Base-by-base conservation (phyloP, 2,797 vertebrate genomes). In the Potorous gilbertii region DNA sequence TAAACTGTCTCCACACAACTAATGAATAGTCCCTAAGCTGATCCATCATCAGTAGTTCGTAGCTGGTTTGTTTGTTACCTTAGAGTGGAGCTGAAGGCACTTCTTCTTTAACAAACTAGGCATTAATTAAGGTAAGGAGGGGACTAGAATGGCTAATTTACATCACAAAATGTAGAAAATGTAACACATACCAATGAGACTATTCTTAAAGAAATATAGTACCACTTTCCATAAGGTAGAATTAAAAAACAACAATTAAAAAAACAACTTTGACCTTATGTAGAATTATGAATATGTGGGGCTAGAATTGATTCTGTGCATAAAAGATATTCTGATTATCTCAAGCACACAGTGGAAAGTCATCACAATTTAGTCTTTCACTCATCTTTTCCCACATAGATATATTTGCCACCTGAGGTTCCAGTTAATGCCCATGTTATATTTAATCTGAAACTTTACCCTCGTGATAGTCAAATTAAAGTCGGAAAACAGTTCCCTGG, bases 51-150 rank as follows among this genome's bases (percentile, higher is more conserved):
- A 93, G 93, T 66, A 93, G 91, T 90, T 96, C 50, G 81, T 97
- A 96, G 91, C 95, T 96, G 59, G 50, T 56, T 97, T 95, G 14
- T 90, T 98, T 93, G 87, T 96, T 98, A 97, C 94, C 90, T 96
- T 93, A 95, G 66, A 95, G 57, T 97, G 97, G 97, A 97, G 89
- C 91, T 96, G 91, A 98, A 98, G 92, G 40, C 5, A 57, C 94
- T 96, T 98, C 90, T 97, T 96, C 90, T 94, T 97, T 96, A 96
- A 97, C 66, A 96, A 97, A 98, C 95, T 96, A 97, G 95, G 96
- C 96, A 98, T 98, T 98, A 98, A 98, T 98, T 98, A 98, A 97
- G 29, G 92, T 97, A 97, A 97, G 62, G 92, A 96, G 56, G 95
- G 91, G 91, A 97, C 93, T 96, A 95, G 66, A 97, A 54, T 94